Percentiles rank a stretch among this genome's conserved stretches.
phyloP scores from a whole-genome alignment of 1,140 invertebrate genomes.

The Scaptomyza graminum region DNA sequence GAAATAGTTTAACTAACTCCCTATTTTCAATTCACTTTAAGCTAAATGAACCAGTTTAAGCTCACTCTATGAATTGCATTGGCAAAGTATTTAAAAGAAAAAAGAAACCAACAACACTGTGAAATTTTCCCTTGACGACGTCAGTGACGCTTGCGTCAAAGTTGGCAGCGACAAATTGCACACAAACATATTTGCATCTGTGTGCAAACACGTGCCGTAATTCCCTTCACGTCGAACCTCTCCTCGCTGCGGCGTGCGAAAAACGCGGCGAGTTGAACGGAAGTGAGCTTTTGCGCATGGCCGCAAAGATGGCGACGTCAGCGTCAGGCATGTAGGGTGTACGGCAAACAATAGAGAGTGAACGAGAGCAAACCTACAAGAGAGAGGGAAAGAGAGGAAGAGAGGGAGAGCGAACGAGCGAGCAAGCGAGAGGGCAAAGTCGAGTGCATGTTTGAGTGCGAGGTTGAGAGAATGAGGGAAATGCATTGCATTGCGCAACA shows the following conservation, averaged over 20 bases:
- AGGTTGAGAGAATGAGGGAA: constrained; percentile 42
- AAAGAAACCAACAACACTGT: background rate
- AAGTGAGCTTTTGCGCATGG: constrained; percentile 73
- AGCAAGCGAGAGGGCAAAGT: constrained; percentile 5
- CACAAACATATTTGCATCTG: constrained; percentile 63
- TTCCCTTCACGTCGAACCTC: constrained; percentile 25
- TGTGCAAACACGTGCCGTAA: constrained; percentile 81
- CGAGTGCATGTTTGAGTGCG: constrained; percentile 20
- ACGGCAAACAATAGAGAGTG: constrained; percentile 19
- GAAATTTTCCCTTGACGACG: constrained; percentile 60
- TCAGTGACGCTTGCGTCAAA: constrained; percentile 48
- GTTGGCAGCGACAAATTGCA: constrained; percentile 58
- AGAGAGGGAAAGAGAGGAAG: constrained; percentile 4
- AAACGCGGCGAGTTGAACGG: constrained; percentile 64
- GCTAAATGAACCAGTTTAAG: background rate
- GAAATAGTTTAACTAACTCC: too few relatives aligned
- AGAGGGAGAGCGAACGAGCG: constrained; percentile 7
- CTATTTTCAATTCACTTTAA: too few relatives aligned
- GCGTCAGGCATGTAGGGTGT: constrained; percentile 10
- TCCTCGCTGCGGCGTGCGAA: constrained; percentile 17
- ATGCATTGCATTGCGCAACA: constrained; percentile 80
- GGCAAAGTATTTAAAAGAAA: background rate
- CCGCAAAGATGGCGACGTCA: constrained; percentile 45
- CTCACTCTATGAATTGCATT: background rate
- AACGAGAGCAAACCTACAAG: constrained; percentile 8